Conservation (phyloP, 92 coral and sea anemone genomes). For the Epizoanthus fatuus region DNA sequence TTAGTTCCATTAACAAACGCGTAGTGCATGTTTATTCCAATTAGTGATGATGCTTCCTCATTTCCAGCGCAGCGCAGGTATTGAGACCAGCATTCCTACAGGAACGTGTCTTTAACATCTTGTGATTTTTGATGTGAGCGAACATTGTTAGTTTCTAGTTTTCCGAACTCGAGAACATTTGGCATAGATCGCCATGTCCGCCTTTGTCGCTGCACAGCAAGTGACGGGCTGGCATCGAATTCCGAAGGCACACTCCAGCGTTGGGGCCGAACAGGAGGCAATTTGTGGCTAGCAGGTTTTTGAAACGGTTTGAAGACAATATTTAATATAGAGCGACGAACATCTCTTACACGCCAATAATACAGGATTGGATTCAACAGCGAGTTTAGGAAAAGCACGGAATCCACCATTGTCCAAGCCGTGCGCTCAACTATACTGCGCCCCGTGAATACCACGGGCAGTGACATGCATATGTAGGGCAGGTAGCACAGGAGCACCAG, state of each 20-base stretch:
- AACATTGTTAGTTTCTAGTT: background rate
- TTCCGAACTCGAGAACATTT: conserved; percentile 25
- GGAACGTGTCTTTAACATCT: background rate
- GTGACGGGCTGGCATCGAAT: background rate
- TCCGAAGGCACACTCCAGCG: conserved; percentile 39
- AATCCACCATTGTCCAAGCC: conserved; percentile 32
- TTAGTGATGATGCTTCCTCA: no score
- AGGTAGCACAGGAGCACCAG: conserved; percentile 19
- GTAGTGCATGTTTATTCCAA: no score
- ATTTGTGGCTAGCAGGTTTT: background rate
- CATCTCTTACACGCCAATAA: conserved; percentile 35
- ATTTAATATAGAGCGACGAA: conserved; percentile 18
- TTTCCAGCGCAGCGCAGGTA: no score
- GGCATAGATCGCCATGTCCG: conserved; percentile 42
- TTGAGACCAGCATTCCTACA: background rate
- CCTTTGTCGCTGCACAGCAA: background rate
- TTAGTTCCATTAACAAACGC: no score
- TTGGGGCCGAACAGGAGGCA: background rate
- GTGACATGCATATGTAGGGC: conserved; percentile 31
- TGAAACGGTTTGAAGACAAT: conserved; percentile 13
- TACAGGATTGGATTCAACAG: conserved; percentile 24
- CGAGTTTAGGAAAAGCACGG: conserved; percentile 38
- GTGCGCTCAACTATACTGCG: conserved; percentile 24
- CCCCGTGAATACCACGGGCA: conserved; percentile 21
- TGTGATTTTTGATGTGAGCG: background rate